Evolutionary conservation across 2,888 invertebrate species (phyloP), one percentile per base, ranked within the genome.

Genomic region (Drosophila atroscutellata): DNA sequence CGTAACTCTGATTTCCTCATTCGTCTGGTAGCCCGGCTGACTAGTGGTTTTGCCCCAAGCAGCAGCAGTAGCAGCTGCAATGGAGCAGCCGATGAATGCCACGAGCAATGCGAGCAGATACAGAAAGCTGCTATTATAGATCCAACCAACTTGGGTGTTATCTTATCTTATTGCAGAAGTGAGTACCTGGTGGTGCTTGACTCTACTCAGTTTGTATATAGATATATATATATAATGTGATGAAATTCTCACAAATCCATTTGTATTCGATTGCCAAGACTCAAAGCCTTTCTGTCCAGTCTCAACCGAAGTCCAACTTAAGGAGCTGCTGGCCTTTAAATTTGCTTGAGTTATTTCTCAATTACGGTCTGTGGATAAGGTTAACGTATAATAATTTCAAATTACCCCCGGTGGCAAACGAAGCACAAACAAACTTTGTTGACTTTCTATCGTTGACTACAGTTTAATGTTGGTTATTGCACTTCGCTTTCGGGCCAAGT

Each of bases 401-500:
- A 55, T 50, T 34, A 42, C 18, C 15, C 18, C 11, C 5, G 15
- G 20, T 20, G 8, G 20, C 4, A 20, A 30, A 8, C 3, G 24
- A 63, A 52, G 42, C 24, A 32, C 8, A 45, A 24, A 15, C 0
- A 32, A 66, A 77, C 28, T 62, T 73, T 49, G 34, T n/a, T 54
- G 34, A 18, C 26, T 59, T 51, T 18, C 15, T 6, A 8, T 3
- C 32, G 26, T 36, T 68, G 69, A 79, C 50, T 51, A 32, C 60
- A 32, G 58, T 77, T 76, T 63, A 67, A 76, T 76, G 73, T 52
- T 65, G 7, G 28, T 42, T 45, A 45, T 45, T 62, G 62, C 75
- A 75, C 50, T 52, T 70, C 34, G 26, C 42, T 24, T 32, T 52
- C 32, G 18, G 47, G 37, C 47, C 28, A 69, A 52, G 36, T 52